Percentiles rank a stretch among this genome's conserved stretches.
Conservation (phyloP, 2,113 vertebrate genomes). For the Naja naja region DNA sequence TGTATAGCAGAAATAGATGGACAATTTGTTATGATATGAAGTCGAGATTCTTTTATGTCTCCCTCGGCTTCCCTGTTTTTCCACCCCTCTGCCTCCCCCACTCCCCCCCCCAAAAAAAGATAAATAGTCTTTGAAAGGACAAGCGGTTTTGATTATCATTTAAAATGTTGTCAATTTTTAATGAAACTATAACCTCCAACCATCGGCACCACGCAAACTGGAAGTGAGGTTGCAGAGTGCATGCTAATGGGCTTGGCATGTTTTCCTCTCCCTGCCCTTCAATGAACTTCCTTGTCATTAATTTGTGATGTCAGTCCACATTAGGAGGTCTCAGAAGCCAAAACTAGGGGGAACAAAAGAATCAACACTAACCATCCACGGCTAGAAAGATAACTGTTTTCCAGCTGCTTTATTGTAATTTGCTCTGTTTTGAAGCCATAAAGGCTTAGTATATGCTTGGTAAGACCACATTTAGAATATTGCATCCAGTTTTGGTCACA, state of each 20-base stretch:
- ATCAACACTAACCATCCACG: background rate
- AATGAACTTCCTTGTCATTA: conserved; percentile 69
- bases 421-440: background rate
- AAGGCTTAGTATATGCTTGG: background rate
- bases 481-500: no score
- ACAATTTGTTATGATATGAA: conserved; percentile 67
- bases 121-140: conserved; percentile 72
- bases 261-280: conserved; percentile 66
- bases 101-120: conserved; percentile 21
- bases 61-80: conserved; percentile 4
- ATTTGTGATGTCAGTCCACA: conserved; percentile 72
- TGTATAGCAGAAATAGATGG: conserved; percentile 22
- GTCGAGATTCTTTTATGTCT: conserved; percentile 47
- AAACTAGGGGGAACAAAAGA: conserved; percentile 51
- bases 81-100: background rate
- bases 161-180: conserved; percentile 79
- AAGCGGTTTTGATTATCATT: conserved; percentile 76
- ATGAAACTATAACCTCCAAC: conserved; percentile 75
- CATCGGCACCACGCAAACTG: conserved; percentile 70
- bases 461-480: no score
- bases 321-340: conserved; percentile 64
- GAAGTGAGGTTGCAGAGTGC: conserved; percentile 63
- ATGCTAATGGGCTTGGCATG: conserved; percentile 70
- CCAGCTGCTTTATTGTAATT: background rate
- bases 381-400: background rate